Conservation (phyloP, 2,113 vertebrate species). For the Setophaga coronata region DNA sequence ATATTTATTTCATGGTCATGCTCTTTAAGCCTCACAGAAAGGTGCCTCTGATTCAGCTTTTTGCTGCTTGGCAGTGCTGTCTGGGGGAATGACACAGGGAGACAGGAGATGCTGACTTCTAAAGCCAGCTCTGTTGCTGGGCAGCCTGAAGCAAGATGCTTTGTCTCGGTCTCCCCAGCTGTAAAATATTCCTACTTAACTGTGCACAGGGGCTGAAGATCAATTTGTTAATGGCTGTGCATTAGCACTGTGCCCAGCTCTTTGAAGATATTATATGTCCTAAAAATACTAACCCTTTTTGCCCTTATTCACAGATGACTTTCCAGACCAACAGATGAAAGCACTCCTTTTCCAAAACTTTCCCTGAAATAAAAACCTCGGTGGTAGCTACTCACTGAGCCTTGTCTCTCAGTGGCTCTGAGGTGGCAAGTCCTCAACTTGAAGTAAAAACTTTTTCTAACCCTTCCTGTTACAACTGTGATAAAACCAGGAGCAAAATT, state of each 20-base stretch:
- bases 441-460: conserved; percentile 1
- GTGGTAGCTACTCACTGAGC: background rate
- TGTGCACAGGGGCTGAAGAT: background rate
- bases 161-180: background rate
- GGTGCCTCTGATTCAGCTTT: background rate
- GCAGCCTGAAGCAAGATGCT: background rate
- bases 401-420: background rate
- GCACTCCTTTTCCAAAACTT: background rate
- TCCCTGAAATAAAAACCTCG: background rate
- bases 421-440: background rate
- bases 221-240: conserved; percentile 45
- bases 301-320: background rate
- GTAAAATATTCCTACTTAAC: background rate
- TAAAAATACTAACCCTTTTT: conserved; percentile 40
- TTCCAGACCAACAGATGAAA: conserved; percentile 8
- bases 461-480: background rate
- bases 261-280: conserved; percentile 8
- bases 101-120: background rate
- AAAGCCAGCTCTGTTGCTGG: background rate
- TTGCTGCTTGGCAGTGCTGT: background rate
- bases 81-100: background rate
- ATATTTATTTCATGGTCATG: background rate
- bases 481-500: background rate
- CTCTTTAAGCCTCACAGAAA: conserved; percentile 8
- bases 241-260: background rate